Conservation (phyloP, 2,797 vertebrate species). For the Cyclura pinguis region DNA sequence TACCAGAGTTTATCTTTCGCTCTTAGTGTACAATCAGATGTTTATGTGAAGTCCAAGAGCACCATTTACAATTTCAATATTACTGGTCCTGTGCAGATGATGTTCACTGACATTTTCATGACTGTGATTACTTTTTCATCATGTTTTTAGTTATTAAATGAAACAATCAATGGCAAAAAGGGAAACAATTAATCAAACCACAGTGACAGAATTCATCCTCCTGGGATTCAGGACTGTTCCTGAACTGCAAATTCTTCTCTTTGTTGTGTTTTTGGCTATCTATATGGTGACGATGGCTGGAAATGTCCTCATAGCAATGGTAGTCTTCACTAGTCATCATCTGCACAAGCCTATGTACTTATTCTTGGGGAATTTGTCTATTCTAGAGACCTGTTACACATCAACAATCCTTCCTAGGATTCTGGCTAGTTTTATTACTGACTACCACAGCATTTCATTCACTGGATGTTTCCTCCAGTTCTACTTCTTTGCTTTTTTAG, state of each 20-base stretch:
- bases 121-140: not conserved
- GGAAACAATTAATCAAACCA: slow-evolving; percentile 19
- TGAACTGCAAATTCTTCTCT: slow-evolving; percentile 31
- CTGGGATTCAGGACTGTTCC: slow-evolving; percentile 50
- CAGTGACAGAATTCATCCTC: slow-evolving; percentile 52
- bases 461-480: slow-evolving; percentile 54
- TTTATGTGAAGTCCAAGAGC: too few relatives aligned
- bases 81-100: too few relatives aligned
- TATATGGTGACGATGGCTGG: slow-evolving; percentile 51
- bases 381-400: slow-evolving; percentile 50
- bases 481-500: slow-evolving; percentile 52
- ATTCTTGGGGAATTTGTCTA: slow-evolving; percentile 60
- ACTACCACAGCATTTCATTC: slow-evolving; percentile 41
- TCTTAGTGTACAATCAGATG: too few relatives aligned
- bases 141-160: not conserved
- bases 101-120: not conserved
- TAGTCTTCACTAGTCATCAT: slow-evolving; percentile 46
- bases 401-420: slow-evolving; percentile 57
- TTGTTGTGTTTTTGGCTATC: slow-evolving; percentile 40
- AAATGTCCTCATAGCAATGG: slow-evolving; percentile 51
- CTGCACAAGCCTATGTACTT: slow-evolving; percentile 58
- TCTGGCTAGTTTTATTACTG: slow-evolving; percentile 47
- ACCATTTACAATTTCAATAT: not conserved
- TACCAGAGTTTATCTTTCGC: not conserved
- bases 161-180: not conserved